Base-by-base conservation (phyloP, 2,113 vertebrate species). In the Platycercus adscitus region DNA sequence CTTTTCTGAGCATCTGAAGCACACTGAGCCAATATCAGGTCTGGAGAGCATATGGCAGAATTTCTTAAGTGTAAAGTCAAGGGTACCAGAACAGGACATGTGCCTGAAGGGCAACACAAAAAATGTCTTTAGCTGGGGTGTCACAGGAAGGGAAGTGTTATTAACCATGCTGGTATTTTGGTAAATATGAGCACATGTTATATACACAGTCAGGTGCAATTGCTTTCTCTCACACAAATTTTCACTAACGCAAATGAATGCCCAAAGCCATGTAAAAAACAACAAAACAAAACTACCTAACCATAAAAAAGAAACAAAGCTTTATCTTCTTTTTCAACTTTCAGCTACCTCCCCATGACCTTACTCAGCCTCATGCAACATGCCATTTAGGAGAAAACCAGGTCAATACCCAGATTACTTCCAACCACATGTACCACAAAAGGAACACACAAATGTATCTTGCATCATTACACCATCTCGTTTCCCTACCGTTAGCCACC, bases 181-280 rank as follows among this genome's bases (percentile, higher is more conserved):
- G 19, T 68, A 85, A 89, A 70, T 26, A 58, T 1, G 28, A 19
- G 35, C 17, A 81, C 16, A 10, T 55, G 46, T 26, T 43, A 50
- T 7, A 33, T 26, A 64, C 17, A 28, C 1, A 46, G 2, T 60
- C 6, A 85, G 10, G 6, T 1, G 0, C 10, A 46, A 33, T 11
- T 5, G 1, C 23, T 35, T 85, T 81, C 52, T 68, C 37, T 61
- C 31, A 21, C 41, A 64, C 20, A 50, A 53, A 76, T 76, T 17
- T 17, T 86, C 52, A 47, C 47, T 46, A 76, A 86, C 24, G 53
- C n/a, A 77, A 37, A 84, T 25, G 14, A 84, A 87, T 24, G 33
- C n/a, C 69, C 29, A 20, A 63, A 95, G 55, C 6, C 9, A 76
- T 39, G 15, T 10, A 52, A 81, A 64, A 68, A 82, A 23, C 21